Conservation (phyloP, 2,113 vertebrate species). For the Rissa tridactyla region DNA sequence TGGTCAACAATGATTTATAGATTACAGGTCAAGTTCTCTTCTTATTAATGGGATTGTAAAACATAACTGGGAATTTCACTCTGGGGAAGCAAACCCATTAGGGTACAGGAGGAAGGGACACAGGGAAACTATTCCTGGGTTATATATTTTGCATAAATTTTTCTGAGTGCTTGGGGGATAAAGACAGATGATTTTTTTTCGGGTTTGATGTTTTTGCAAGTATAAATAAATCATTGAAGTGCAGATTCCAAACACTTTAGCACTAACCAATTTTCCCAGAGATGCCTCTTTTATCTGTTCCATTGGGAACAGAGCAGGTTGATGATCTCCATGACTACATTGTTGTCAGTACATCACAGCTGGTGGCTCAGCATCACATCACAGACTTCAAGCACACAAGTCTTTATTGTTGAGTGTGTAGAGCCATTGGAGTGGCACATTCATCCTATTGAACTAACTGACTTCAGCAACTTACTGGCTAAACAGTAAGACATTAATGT, state of each 20-base stretch:
- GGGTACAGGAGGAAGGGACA: neutral
- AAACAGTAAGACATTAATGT: slow-evolving; percentile 2
- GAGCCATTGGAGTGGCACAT: neutral
- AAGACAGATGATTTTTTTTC: neutral
- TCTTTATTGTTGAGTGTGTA: slow-evolving; percentile 10
- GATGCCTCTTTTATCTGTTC: slow-evolving; percentile 27
- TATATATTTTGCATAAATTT: slow-evolving; percentile 25
- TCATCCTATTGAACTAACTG: slow-evolving; percentile 34
- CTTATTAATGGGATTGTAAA: neutral
- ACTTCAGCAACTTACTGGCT: slow-evolving; percentile 29
- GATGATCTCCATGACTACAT: slow-evolving; percentile 49
- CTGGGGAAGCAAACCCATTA: neutral
- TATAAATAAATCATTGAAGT: slow-evolving; percentile 44
- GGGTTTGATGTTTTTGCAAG: neutral
- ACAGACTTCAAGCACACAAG: slow-evolving; percentile 1
- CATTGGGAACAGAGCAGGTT: slow-evolving; percentile 6
- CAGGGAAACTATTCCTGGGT: neutral
- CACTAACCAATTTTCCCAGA: slow-evolving; percentile 35
- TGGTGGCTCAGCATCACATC: slow-evolving; percentile 27
- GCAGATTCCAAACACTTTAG: slow-evolving; percentile 1
- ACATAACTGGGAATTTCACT: neutral
- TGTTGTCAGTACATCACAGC: slow-evolving; percentile 44
- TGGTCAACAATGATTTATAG: slow-evolving; percentile 24
- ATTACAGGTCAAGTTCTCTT: neutral
- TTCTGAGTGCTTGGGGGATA: neutral